Base-by-base conservation (phyloP, 2,888 invertebrate species). In the Yponomeuta malinellus region DNA sequence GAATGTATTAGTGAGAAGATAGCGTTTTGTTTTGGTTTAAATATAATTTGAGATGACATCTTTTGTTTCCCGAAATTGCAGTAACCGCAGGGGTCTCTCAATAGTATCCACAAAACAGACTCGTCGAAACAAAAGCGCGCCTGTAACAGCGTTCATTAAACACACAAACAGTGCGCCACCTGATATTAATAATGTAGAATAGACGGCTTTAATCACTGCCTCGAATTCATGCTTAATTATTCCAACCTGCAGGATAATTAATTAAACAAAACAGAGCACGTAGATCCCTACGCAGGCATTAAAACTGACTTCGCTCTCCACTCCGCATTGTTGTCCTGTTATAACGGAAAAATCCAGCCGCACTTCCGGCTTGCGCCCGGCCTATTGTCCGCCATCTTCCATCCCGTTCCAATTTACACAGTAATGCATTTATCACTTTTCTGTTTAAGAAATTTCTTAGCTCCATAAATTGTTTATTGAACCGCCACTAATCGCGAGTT, bases 381-480 rank as follows among this genome's bases (percentile, higher is more conserved):
- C 52, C 77, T 78, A 85, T 90, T 90, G 88, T 90, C 83, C 78
- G 75, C 33, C 71, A 72, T 77, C 78, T 77, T 78, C 76, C 78
- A 76, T 79, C 79, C 82, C 78, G 78, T 83, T 85, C 81, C 81
- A 80, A 85, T 87, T 88, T 85, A 83, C 84, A 83, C 81, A 84
- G 79, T 79, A 83, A 85, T 87, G 84, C 85, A 86, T 89, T 88
- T 87, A 86, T 86, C 84, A 86, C 52, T 59, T 84, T 80, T 74
- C 77, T 79, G 77, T 82, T 83, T 79, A 78, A 83, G 79, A 84
- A 83, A 85, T 84, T 82, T 83, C 82, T 82, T 79, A 80, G 81
- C 83, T 79, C 79, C 77, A 81, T 83, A 88, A 90, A 89, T 88
- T 86, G 90, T 86, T 87, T 87, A 90, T 87, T 84, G 88, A 89